Evolutionary conservation across 2,113 vertebrate species (phyloP), one percentile per base, ranked within the genome.

Genomic region (Chaetodon auriga): DNA sequence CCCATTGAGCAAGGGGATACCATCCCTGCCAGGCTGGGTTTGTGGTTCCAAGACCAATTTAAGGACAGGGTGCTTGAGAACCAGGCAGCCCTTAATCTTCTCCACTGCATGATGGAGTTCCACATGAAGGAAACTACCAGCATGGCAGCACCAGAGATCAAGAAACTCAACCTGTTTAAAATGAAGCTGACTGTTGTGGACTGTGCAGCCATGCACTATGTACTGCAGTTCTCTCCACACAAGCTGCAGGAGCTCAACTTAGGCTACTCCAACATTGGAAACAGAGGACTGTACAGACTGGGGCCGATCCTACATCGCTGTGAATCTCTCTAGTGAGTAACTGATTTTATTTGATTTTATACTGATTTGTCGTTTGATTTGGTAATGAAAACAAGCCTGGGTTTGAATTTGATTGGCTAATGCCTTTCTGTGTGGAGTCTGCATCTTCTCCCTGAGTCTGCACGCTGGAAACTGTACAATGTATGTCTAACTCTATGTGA

Each of bases 181-280:
- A 93, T 94, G 83, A 94, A 93, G 60, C 81, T 95, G 30, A 95
- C 86, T 55, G 91, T 90, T 13, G 93, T 93, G 13, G 93, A 95
- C 84, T 95, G 94, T 73, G 89, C 92, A n/a, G 92, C 87, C 2
- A 80, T 95, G 60, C 87, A 92, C 15, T 94, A 95, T 2, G 92
- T 94, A 19, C 78, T 95, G 55, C 83, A 93, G 83, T 93, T 92
- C 81, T 94, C 93, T 6, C 70, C 77, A 60, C 82, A 87, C 81
- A 81, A 65, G 7, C 80, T 95, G 36, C 80, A 88, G 61, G 93
- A 93, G 60, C 86, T 94, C 62, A 94, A 95, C 74, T 70, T 95
- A 19, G 93, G 93, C n/a, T 95, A 94, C 77, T 92, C 93, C 49
- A 95, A 94, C 86, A 93, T 94, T 15, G 93, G 94, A 38, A 92